Base-by-base conservation (phyloP, 2,113 vertebrate genomes). In the Dipodomys stephensi region DNA sequence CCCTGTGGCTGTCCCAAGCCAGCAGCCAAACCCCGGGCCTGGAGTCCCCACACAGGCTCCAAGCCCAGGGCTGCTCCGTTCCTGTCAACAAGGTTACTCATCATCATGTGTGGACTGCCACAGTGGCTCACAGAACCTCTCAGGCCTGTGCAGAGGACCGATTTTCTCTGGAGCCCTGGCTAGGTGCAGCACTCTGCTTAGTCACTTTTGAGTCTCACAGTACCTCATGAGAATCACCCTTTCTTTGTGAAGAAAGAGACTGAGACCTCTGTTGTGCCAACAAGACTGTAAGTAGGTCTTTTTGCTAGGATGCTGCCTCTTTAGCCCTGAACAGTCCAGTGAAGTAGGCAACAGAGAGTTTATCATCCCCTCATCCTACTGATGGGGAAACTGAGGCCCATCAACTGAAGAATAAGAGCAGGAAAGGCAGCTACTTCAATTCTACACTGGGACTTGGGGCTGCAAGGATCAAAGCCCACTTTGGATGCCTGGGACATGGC, bases 21-120 rank as follows among this genome's bases (percentile, higher is more conserved):
- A n/a, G 90, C 82, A 74, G 89, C 80, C 94, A 77, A 73, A 84
- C 23, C 73, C 78, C 71, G 60, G 84, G 88, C 94, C 94, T 53
- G 32, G 76, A 83, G 83, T 69, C 83, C 9, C 86, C 1, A 18
- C 3, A 6, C 27, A 7, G 53, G 89, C 35, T 80, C 67, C 28
- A 11, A 28, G 57, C 19, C 71, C 44, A 83, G 65, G 71, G 27
- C 27, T 0, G 1, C 49, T 57, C 64, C 15, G 6, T 77, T 53
- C 85, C n/a, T 0, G 16, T n/a, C 83, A 1, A 35, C 10, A 19
- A 67, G 71, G 83, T 62, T 19, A 4, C 19, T 19, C 39, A 4
- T 3, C 4, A 7, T 7, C 4, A 0, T 16, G 7, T 0, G 44
- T 23, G 25, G n/a, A 22, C 0, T 12, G 0, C 25, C 44, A 7